These are phyloP conservation scores for Pteronotus mesoamericanus DNA, from an alignment of 2,797 vertebrate species.

Conservation along the genomic window DNA sequence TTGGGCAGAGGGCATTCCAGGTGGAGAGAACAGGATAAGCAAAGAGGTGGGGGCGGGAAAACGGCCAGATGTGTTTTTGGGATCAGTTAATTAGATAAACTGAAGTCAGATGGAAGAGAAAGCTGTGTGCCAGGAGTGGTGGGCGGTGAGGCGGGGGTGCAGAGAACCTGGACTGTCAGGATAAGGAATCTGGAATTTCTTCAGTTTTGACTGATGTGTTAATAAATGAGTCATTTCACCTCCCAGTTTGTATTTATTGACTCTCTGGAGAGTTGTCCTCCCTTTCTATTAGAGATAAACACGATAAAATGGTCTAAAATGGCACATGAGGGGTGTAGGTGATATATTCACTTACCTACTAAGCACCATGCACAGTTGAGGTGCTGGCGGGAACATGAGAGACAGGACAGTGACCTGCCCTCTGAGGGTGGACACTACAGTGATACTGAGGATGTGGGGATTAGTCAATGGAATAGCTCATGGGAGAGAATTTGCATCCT, in stretches of 20 bases:
- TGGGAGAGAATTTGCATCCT: neutral
- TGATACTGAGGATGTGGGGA: neutral
- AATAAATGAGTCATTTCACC: neutral
- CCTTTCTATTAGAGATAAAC: neutral
- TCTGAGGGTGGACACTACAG: neutral
- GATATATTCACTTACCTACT: neutral
- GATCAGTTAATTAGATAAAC: neutral
- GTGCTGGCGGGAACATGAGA: neutral
- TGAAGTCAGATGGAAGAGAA: neutral
- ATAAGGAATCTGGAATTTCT: neutral
- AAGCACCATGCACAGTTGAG: neutral
- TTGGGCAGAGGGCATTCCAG: neutral
- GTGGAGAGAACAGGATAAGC: neutral
- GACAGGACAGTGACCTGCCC: neutral
- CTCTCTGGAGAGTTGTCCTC: neutral
- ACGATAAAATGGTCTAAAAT: neutral
- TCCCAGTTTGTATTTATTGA: neutral
- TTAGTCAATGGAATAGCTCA: neutral
- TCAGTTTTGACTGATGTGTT: neutral
- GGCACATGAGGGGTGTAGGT: neutral
- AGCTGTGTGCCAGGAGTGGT: neutral
- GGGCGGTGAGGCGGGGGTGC: neutral
- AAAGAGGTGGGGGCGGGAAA: neutral
- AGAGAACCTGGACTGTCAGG: neutral
- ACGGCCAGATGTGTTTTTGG: neutral